Conservation (phyloP, 1,140 invertebrate genomes). For the Oncopodura yosiiana region DNA sequence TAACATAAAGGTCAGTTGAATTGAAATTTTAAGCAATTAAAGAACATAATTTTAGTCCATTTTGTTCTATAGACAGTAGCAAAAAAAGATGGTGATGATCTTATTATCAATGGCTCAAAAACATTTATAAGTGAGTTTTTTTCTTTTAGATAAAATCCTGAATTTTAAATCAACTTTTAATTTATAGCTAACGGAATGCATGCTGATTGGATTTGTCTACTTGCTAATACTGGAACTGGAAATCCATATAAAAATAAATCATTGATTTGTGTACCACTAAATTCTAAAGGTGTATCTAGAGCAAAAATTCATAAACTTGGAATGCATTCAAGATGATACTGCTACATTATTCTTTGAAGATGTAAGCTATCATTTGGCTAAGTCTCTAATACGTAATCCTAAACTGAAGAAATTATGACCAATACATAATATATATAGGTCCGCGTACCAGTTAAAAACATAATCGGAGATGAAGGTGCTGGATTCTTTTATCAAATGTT, state of each 20-base stretch:
- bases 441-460: slow-evolving; percentile 44
- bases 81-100: slow-evolving; percentile 43
- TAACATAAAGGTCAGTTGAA: slow-evolving; percentile 37
- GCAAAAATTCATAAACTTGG: slow-evolving; percentile 47
- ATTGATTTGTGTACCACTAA: slow-evolving; percentile 49
- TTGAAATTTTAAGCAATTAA: neutral
- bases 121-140: slow-evolving; percentile 54
- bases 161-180: too few relatives aligned
- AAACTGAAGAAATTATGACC: neutral
- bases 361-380: slow-evolving; percentile 26
- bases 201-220: slow-evolving; percentile 50
- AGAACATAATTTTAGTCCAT: slow-evolving; percentile 4
- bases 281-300: slow-evolving; percentile 43
- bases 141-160: too few relatives aligned
- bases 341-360: slow-evolving; percentile 51
- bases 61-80: slow-evolving; percentile 44
- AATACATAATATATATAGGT: slow-evolving; percentile 18
- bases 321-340: slow-evolving; percentile 47
- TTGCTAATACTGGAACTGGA: slow-evolving; percentile 44
- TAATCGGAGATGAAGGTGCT: slow-evolving; percentile 49
- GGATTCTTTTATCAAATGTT: slow-evolving; percentile 53
- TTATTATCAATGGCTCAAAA: slow-evolving; percentile 49
- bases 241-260: slow-evolving; percentile 46
- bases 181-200: slow-evolving; percentile 47
- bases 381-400: neutral